Conservation (phyloP, 2,888 invertebrate genomes). For the Pocota personata region DNA sequence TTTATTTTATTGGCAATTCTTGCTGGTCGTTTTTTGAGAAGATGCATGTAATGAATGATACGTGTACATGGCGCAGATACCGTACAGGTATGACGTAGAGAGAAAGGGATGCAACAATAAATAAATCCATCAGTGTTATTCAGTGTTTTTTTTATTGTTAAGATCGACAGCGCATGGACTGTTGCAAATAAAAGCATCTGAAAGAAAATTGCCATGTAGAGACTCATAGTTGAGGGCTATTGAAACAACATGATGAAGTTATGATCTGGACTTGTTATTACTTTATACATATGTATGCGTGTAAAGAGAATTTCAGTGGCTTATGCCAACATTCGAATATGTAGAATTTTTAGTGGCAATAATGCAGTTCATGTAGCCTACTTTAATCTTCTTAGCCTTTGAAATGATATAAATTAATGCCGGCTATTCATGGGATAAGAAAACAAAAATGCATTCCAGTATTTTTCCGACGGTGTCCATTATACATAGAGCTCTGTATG, state of each 20-base stretch:
- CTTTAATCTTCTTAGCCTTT: too few relatives aligned
- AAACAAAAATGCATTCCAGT: too few relatives aligned
- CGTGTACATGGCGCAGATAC: slow-evolving; percentile 14
- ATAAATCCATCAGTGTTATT: slow-evolving; percentile 63
- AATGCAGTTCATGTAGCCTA: too few relatives aligned
- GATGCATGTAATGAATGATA: background rate
- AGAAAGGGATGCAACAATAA: slow-evolving; percentile 44
- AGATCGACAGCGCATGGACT: slow-evolving; percentile 42
- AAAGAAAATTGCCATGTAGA: slow-evolving; percentile 2
- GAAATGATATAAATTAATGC: too few relatives aligned
- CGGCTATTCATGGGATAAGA: too few relatives aligned
- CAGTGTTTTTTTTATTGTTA: slow-evolving; percentile 37
- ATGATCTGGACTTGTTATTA: background rate
- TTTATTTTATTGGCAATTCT: slow-evolving; percentile 53
- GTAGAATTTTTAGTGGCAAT: too few relatives aligned
- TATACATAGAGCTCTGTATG: too few relatives aligned
- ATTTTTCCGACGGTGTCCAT: too few relatives aligned
- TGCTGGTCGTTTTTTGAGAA: background rate
- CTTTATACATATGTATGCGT: background rate
- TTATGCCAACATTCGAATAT: background rate
- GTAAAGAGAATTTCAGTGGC: background rate
- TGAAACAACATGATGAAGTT: background rate
- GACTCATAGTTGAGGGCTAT: background rate
- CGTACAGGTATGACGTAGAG: background rate
- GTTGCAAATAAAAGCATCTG: slow-evolving; percentile 22